phyloP scores from a whole-genome alignment of 1,140 invertebrate species.

The Carcinoscorpius rotundicauda region DNA sequence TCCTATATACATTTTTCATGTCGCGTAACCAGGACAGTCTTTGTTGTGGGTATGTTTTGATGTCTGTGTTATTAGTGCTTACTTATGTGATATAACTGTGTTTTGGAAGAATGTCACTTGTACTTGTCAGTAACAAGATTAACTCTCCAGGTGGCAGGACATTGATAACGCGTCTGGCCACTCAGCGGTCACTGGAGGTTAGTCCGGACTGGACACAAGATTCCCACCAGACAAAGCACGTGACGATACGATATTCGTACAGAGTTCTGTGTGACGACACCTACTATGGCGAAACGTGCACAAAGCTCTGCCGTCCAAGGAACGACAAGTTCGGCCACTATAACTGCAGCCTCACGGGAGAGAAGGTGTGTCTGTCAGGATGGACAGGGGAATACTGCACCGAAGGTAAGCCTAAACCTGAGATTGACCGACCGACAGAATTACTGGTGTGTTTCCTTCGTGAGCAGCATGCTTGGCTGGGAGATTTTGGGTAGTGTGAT shows the following conservation, averaged over 20 bases:
- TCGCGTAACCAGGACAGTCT: too few species aligned
- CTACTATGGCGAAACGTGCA: slow-evolving; percentile 86
- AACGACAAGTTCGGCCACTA: slow-evolving; percentile 90
- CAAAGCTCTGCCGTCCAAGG: slow-evolving; percentile 71
- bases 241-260: slow-evolving; percentile 69
- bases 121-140: too few species aligned
- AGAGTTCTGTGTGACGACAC: slow-evolving; percentile 78
- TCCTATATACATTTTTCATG: too few species aligned
- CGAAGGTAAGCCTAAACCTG: slow-evolving; percentile 51
- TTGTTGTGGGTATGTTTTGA: too few species aligned
- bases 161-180: slow-evolving; percentile 46
- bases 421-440: too few species aligned
- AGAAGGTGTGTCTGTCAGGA: slow-evolving; percentile 76
- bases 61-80: too few species aligned
- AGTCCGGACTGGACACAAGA: slow-evolving; percentile 67
- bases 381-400: slow-evolving; percentile 88
- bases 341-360: slow-evolving; percentile 71
- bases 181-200: slow-evolving; percentile 68
- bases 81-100: too few species aligned
- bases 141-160: slow-evolving; percentile 6
- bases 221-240: slow-evolving; percentile 46
- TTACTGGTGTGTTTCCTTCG: too few species aligned
- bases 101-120: too few species aligned
- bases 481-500: too few species aligned
- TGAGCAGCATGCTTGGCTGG: too few species aligned